Evolutionary conservation across 2,888 invertebrate genomes (phyloP), one percentile per base, ranked within the genome.

Genomic region (Noctua janthe): DNA sequence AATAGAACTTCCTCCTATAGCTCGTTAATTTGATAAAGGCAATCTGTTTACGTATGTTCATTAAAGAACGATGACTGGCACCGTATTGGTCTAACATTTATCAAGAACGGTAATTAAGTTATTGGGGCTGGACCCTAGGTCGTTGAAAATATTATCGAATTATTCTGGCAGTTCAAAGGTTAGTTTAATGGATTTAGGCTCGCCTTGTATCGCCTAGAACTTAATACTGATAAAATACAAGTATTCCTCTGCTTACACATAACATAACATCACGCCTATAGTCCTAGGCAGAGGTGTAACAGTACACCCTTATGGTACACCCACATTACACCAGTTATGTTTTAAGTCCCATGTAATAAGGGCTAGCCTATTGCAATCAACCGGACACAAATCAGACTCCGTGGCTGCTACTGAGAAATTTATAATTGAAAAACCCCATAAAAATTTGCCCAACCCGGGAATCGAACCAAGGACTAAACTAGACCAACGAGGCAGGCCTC

Each of bases 51-150:
- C 29, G 49, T 39, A 49, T 43, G 39, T 67, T 74, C 66, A 80
- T 74, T 51, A 59, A 43, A 7, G 59, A 29, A 23, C 29, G 56
- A 1, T 51, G 49, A 51, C 29, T 59, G 23, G 47, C 43, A 67
- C 10, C 49, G 17, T 43, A 67, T 59, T 81, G n/a, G 66, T 47
- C 51, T n/a, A n/a, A 51, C 20, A 43, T 67, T 81, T 17, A 54
- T 71, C 39, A 54, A 78, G 59, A 17, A 23, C 20, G 6, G 59
- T 51, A 29, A 80, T 80, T 49, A 66, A 66, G 17, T 80, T 39
- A 64, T 56, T 29, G 64, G 39, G 7, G 39, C 47, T 15, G 66
- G 29, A 39, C 23, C n/a, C 29, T 20, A 35, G 23, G 23, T 59
- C 29, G 49, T 80, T n/a, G 23, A 54, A 51, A 54, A 23, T 56